Evolutionary conservation across 2,113 vertebrate species (phyloP), one percentile per base, ranked within the genome.

Genomic region (Perccottus glenii): DNA sequence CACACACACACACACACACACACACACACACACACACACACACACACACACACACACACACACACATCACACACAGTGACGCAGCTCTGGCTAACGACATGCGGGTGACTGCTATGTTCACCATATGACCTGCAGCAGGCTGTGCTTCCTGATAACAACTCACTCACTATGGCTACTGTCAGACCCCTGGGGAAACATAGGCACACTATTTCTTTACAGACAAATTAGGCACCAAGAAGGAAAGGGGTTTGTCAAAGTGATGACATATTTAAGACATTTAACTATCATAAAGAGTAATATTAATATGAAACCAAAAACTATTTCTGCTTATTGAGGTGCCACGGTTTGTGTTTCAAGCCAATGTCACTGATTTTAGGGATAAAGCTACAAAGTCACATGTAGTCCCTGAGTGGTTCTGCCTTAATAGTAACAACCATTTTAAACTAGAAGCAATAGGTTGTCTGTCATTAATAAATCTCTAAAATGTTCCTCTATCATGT

Each of bases 81-180:
- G 66, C 78, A 64, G 64, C 46, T 67, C 68, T 60, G 51, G 35
- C 62, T 91, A 90, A 91, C 90, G 83, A 86, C 80, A 84, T 77
- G 77, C 67, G 61, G 75, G 48, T 91, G 91, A 91, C 89, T 83
- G 62, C 45, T 56, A 61, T 27, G 57, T 67, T 78, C 75, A 80
- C 64, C 67, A 80, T 85, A 86, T 88, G 82, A 87, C 85, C 64
- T 42, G 46, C 72, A 68, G 44, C 60, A 55, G 64, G 59, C 66
- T 46, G 44, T 38, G 50, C 60, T 72, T 57, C 62, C 73, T 60
- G 19, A 62, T 19, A 76, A 66, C 78, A 68, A 64, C 59, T 64
- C 36, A 42, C 38, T 57, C 38, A 69, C 50, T 56, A 52, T 49
- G 32, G 35, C 6, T 1, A 42, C 53, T 44, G 53, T 55, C 70